These are phyloP conservation scores for Temnothorax nylanderi DNA, from an alignment of 1,140 invertebrate species.

Conservation along the genomic window DNA sequence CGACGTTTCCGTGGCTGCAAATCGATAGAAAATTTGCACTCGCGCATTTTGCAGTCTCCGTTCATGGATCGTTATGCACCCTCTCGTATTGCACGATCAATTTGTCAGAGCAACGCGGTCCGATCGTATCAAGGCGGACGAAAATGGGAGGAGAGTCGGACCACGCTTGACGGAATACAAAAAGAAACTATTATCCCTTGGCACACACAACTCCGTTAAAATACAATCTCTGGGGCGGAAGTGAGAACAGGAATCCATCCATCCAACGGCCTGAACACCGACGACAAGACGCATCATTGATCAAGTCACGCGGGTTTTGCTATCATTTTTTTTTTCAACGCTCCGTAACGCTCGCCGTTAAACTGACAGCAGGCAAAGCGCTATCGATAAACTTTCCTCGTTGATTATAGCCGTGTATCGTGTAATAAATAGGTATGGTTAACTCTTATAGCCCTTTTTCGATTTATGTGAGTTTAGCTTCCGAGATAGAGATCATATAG, in stretches of 20 bases:
- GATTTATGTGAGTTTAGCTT: neutral
- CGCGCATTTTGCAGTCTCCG: conserved; percentile 14
- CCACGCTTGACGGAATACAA: conserved; percentile 30
- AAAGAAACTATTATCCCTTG: conserved; percentile 21
- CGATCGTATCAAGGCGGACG: conserved; percentile 9
- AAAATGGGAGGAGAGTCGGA: conserved; percentile 20
- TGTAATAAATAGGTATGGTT: neutral
- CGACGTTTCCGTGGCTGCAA: neutral
- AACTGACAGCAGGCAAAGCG: neutral
- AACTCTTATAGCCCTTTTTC: neutral
- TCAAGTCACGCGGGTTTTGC: neutral
- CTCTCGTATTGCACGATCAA: conserved; percentile 35
- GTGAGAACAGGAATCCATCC: conserved; percentile 8
- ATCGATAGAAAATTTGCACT: conserved; percentile 13
- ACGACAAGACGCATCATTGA: conserved; percentile 30
- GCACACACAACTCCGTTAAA: conserved; percentile 32
- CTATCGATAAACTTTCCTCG: conserved; percentile 12
- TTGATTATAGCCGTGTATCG: neutral
- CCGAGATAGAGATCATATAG: neutral
- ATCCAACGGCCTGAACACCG: neutral
- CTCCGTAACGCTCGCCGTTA: neutral
- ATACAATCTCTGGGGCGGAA: conserved; percentile 27
- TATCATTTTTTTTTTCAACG: neutral
- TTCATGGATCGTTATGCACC: conserved; percentile 51
- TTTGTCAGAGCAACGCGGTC: conserved; percentile 30